Percentiles rank a stretch among this genome's conserved stretches.
Evolutionary conservation across 2,888 invertebrate genomes (phyloP).

Genomic region (Polylopha cassiicola): DNA sequence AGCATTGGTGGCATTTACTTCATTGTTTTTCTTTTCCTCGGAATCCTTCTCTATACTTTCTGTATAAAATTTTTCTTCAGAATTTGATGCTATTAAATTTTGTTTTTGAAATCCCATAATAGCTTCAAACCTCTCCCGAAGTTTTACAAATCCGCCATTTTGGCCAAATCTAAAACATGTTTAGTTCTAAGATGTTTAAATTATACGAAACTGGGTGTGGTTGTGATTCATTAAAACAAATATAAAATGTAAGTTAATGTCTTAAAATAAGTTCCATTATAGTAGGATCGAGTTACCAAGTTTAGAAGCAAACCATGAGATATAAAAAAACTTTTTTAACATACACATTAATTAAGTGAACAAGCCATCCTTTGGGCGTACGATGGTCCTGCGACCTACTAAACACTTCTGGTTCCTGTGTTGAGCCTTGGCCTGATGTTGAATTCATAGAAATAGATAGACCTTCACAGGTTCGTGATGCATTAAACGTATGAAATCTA

Average conservation of each 20-base stretch:
- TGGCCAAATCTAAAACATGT: conserved; percentile 84
- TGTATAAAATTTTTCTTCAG: conserved; percentile 61
- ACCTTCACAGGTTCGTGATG: conserved; percentile 85
- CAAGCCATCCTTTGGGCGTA: conserved; percentile 95
- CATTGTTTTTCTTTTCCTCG: conserved; percentile 48
- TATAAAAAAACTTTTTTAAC: conserved; percentile 27
- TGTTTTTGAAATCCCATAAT: conserved; percentile 79
- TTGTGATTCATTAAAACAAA: too few species aligned
- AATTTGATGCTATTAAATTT: conserved; percentile 59
- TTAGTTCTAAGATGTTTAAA: conserved; percentile 1
- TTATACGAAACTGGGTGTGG: not conserved
- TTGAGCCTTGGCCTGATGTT: conserved; percentile 70
- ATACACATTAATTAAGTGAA: conserved; percentile 93
- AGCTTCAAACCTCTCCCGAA: conserved; percentile 88
- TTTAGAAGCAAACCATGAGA: not conserved
- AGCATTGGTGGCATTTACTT: conserved; percentile 38
- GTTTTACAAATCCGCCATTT: conserved; percentile 91
- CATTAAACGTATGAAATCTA: conserved; percentile 92
- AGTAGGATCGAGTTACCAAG: not conserved
- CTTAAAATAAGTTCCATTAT: conserved; percentile 5
- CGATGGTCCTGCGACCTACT: conserved; percentile 88
- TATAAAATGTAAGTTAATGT: not conserved
- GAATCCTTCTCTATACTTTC: conserved; percentile 62
- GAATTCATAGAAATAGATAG: conserved; percentile 41
- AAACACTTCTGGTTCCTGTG: conserved; percentile 70